Percentiles rank a stretch among this genome's conserved stretches.
Evolutionary conservation across 2,888 invertebrate species (phyloP).

Genomic region (Drosophila fulvimacula): DNA sequence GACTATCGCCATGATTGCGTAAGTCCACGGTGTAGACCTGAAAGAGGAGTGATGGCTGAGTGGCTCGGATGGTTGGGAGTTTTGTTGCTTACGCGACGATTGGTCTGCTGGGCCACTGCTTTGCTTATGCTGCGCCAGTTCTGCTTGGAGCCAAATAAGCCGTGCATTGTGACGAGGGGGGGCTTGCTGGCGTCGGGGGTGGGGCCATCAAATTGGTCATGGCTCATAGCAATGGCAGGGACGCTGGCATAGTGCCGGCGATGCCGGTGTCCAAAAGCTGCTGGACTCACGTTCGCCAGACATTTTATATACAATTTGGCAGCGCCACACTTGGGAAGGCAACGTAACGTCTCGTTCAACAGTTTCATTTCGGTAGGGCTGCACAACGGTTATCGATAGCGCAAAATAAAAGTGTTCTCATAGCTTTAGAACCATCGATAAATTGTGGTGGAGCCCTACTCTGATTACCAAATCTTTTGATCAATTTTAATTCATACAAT

Average conservation of each 20-base stretch:
- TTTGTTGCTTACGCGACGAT: conserved; percentile 86
- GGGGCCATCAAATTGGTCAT: conserved; percentile 88
- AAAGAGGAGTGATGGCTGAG: background rate
- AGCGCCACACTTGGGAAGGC: conserved; percentile 22
- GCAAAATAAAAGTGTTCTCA: background rate
- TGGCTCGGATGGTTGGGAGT: background rate
- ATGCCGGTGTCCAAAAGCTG: background rate
- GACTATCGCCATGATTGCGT: conserved; percentile 97
- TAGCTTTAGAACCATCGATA: conserved; percentile 4
- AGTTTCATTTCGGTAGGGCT: conserved; percentile 54
- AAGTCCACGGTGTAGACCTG: conserved; percentile 90
- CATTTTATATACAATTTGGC: conserved; percentile 20
- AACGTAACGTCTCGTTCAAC: conserved; percentile 59
- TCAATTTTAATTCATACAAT: background rate
- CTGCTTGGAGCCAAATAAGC: conserved; percentile 93
- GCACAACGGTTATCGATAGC: conserved; percentile 29
- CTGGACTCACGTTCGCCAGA: background rate
- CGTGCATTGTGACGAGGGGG: conserved; percentile 94
- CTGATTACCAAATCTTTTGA: background rate
- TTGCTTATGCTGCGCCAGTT: conserved; percentile 95
- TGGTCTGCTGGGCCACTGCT: conserved; percentile 86
- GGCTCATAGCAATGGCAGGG: conserved; percentile 88
- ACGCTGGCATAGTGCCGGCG: conserved; percentile 27
- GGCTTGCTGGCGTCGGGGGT: conserved; percentile 81
- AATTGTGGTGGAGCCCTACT: no score